Conservation (phyloP, 2,797 vertebrate species). For the Sphenopsis melanotis region DNA sequence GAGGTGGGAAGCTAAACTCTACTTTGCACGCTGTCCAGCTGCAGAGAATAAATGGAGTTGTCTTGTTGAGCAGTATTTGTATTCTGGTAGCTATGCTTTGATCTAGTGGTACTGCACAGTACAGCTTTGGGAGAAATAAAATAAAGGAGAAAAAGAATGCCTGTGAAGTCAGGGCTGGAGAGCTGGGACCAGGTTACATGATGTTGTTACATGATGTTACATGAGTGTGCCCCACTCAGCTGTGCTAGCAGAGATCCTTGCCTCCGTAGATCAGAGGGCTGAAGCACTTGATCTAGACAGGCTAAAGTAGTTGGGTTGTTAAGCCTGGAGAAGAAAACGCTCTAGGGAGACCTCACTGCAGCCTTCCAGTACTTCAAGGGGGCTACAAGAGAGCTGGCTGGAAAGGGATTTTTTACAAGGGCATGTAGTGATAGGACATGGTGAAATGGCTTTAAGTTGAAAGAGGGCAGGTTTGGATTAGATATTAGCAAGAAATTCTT, state of each 20-base stretch:
- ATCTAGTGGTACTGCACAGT: neutral
- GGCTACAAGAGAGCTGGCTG: neutral
- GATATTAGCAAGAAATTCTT: neutral
- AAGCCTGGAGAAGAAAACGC: neutral
- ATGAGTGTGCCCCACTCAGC: neutral
- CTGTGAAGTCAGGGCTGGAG: neutral
- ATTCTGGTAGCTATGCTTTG: neutral
- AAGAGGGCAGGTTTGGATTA: neutral
- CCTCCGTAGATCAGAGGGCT: neutral
- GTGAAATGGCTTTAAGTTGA: neutral
- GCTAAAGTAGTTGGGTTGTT: neutral
- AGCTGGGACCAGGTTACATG: fast-evolving
- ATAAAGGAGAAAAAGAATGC: neutral
- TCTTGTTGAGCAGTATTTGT: neutral
- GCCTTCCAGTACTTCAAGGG: neutral
- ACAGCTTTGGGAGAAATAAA: neutral
- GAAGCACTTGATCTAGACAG: neutral
- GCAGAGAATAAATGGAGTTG: neutral
- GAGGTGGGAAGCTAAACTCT: neutral
- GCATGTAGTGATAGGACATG: neutral
- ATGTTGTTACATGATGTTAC: neutral
- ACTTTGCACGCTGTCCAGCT: neutral
- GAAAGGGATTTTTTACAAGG: neutral
- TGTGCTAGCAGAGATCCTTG: neutral
- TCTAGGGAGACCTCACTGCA: neutral